Evolutionary conservation across 2,888 invertebrate species (phyloP), one percentile per base, ranked within the genome.

Genomic region (Blastobasis adustella): DNA sequence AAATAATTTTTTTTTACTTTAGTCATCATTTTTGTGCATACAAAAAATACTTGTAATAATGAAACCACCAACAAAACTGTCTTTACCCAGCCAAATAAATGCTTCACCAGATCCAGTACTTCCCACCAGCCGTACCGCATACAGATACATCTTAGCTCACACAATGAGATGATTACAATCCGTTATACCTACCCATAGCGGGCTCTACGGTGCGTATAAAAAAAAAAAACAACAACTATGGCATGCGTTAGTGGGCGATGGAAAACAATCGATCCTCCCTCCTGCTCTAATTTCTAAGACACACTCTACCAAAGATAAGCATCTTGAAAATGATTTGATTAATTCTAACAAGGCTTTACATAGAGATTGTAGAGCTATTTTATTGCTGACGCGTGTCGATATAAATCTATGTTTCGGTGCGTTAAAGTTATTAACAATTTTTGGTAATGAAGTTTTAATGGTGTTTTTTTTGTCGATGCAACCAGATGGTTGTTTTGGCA

Each of bases 131-230:
- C 68, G 58, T 71, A 68, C 70, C 49, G 51, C 54, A 53, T 62
- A 62, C 61, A 79, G 76, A 78, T 77, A 78, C 76, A 76, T 81
- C 82, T 80, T 76, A 77, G 77, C 79, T 78, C 80, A 84, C 81
- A 87, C 86, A 87, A 88, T 85, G 76, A 84, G 80, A 84, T 84
- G 86, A 87, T 87, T 88, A 86, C 85, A 84, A 85, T 84, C 84
- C 85, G 82, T 81, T 86, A 85, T 85, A 82, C 71, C 79, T 81
- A 83, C 77, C 79, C 76, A 77, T 75, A 73, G 55, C 42, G 10
- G 23, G 23, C 23, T 65, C 65, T 67, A 68, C 63, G 68, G 68
- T 60, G 67, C 67, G 63, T 61, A 73, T 71, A 78, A 79, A 80
- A 78, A 83, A 78, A 83, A 81, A 79, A 72, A 78, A 77, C 72